phyloP scores from a whole-genome alignment of 37 sponge, comb jelly and placozoan genomes.

The Halichondria panicea region DNA sequence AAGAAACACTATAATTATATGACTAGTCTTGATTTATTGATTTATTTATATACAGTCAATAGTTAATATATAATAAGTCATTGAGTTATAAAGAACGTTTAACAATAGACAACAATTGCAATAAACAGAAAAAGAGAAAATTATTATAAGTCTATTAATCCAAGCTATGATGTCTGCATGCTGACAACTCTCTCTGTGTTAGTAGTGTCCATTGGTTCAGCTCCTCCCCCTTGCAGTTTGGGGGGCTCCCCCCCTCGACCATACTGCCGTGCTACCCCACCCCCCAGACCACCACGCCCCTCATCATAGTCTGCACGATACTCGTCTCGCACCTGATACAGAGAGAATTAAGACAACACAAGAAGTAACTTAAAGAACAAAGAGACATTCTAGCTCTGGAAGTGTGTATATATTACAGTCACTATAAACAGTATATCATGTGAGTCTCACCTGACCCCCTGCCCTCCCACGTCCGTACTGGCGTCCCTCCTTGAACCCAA shows the following conservation, averaged over 20 bases:
- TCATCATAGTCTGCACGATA: slow-evolving; percentile 92
- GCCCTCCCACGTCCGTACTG: slow-evolving; percentile 95
- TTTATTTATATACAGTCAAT: too few species aligned
- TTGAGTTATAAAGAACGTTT: too few species aligned
- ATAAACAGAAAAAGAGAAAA: background rate
- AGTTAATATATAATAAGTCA: too few species aligned
- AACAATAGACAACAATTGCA: background rate
- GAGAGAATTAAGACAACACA: background rate
- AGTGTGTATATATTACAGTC: background rate
- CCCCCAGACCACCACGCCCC: slow-evolving; percentile 89
- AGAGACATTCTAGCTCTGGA: background rate
- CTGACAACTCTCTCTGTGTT: too few species aligned
- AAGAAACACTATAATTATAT: too few species aligned
- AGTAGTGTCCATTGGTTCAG: too few species aligned
- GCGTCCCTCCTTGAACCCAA: slow-evolving; percentile 95
- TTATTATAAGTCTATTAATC: too few species aligned
- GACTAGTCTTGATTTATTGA: too few species aligned
- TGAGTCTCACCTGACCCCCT: slow-evolving; percentile 92
- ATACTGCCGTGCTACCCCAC: slow-evolving; percentile 3
- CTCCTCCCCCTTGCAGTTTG: too few species aligned
- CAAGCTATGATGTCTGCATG: too few species aligned
- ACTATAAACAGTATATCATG: background rate
- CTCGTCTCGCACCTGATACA: slow-evolving; percentile 89
- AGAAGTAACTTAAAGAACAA: background rate
- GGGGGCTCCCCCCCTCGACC: background rate